Conservation (phyloP, 2,797 vertebrate species). For the Echiichthys vipera region DNA sequence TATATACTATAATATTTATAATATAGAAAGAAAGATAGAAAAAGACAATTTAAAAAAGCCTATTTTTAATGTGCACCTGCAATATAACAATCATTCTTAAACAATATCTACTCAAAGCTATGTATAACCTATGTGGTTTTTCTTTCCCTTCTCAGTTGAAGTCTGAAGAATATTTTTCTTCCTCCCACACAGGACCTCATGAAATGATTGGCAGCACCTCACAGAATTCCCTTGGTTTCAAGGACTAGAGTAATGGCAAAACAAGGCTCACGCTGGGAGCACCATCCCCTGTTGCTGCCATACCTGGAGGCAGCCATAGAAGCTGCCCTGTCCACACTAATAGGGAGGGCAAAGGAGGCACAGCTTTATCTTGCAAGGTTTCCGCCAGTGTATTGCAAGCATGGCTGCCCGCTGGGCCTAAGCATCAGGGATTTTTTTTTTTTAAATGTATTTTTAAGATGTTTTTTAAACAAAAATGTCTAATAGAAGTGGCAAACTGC, state of each 20-base stretch:
- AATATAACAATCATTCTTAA: constrained; percentile 22
- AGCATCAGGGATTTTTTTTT: no score
- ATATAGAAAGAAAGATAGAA: no score
- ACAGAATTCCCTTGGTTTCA: constrained; percentile 51
- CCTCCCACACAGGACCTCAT: constrained; percentile 32
- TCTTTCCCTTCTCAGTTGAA: neutral
- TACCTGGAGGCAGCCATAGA: constrained; percentile 65
- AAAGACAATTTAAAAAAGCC: neutral
- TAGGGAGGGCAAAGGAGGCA: constrained; percentile 35
- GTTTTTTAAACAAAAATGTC: no score
- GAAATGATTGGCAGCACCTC: constrained; percentile 70
- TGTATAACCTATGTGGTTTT: no score
- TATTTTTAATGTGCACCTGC: constrained; percentile 14
- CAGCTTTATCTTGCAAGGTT: no score
- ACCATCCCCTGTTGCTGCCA: constrained; percentile 47
- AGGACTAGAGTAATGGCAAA: constrained; percentile 51
- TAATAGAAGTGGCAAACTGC: no score
- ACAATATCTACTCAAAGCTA: constrained; percentile 21
- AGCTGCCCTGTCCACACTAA: constrained; percentile 51
- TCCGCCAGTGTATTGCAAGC: no score
- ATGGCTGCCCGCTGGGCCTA: no score
- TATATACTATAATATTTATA: no score
- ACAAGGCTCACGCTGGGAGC: constrained; percentile 61
- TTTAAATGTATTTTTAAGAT: no score
- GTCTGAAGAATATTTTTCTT: constrained; percentile 13